A percentile compares a stretch with the other conserved stretches of the same genome.
Evolutionary conservation across 2,888 invertebrate genomes (phyloP).

Genomic region (Sphaerophoria taeniata): DNA sequence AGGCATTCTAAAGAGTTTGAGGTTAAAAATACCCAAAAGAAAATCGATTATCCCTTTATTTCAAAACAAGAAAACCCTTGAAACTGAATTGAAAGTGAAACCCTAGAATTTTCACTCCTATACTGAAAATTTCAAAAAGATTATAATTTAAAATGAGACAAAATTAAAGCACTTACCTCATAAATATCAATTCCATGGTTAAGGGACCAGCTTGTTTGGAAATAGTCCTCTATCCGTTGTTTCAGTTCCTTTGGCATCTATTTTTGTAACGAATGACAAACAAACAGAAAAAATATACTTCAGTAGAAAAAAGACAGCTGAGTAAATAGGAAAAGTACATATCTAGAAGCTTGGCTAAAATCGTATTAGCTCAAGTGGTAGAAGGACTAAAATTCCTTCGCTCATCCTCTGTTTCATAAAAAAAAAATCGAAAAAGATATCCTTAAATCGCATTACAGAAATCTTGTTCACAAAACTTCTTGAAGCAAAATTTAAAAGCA

Average conservation of each 20-base stretch:
- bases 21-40: neutral
- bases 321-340: conserved; percentile 22
- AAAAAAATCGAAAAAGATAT: neutral
- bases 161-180: conserved; percentile 87
- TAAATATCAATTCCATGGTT: conserved; percentile 98
- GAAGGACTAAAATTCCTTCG: conserved; percentile 19
- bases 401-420: neutral
- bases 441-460: conserved; percentile 9
- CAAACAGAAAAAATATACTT: conserved; percentile 15
- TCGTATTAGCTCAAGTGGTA: conserved; percentile 60
- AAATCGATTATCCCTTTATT: conserved; percentile 10
- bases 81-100: neutral
- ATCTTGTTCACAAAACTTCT: conserved; percentile 4
- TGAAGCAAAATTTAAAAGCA: conserved; percentile 1
- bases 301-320: conserved; percentile 23
- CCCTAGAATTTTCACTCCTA: neutral
- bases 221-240: conserved; percentile 98
- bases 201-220: conserved; percentile 98
- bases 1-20: neutral
- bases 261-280: conserved; percentile 25
- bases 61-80: neutral
- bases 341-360: conserved; percentile 41
- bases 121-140: neutral
- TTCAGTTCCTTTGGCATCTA: conserved; percentile 95
- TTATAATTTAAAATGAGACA: neutral